Evolutionary conservation across 2,797 vertebrate genomes (phyloP), one percentile per base, ranked within the genome.

Genomic region (Otolemur crassicaudatus): DNA sequence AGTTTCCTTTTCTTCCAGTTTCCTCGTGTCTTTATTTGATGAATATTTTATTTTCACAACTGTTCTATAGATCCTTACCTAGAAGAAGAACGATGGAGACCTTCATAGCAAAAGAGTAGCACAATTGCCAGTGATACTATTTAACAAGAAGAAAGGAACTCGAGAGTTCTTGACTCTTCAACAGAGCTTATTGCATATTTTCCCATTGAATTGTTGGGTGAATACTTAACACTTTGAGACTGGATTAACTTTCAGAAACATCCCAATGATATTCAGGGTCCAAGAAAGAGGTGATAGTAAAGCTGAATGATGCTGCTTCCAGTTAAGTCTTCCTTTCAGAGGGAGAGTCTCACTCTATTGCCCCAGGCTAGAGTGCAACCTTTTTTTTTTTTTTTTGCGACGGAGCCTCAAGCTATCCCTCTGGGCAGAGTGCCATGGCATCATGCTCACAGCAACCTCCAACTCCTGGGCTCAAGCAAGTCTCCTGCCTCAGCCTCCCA

Each of bases 11-110:
- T 63, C 27, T 90, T 84, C 29, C 13, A n/a, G 11, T 73, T 87
- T 90, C 43, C 3, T 76, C n/a, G 29, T 27, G 3, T 14, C 69
- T 80, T 90, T 75, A 9, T 82, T 77, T 61, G 40, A 29, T 63
- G 53, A 63, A 46, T 72, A 4, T 82, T 92, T 81, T n/a, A 63
- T 81, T 95, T 94, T 92, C 25, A 19, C n/a, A 86, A 3, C 40
- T 79, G 23, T 79, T 80, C 34, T 60, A n/a, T 27, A 92, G 63
- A 27, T 70, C 63, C n/a, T 80, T 84, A 75, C 53, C n/a, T 67
- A 76, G 60, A 76, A 73, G 22, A 65, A 82, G 23, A 63, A 63
- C 4, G 46, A 86, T 79, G 60, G 79, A 17, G 56, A 43, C 17
- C 22, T 65, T 72, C 40, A 22, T 10, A 65, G 63, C 27, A 20